A percentile compares a stretch with the other conserved stretches of the same genome.
Conservation (phyloP, 2,113 vertebrate genomes). For the Cariama cristata region DNA sequence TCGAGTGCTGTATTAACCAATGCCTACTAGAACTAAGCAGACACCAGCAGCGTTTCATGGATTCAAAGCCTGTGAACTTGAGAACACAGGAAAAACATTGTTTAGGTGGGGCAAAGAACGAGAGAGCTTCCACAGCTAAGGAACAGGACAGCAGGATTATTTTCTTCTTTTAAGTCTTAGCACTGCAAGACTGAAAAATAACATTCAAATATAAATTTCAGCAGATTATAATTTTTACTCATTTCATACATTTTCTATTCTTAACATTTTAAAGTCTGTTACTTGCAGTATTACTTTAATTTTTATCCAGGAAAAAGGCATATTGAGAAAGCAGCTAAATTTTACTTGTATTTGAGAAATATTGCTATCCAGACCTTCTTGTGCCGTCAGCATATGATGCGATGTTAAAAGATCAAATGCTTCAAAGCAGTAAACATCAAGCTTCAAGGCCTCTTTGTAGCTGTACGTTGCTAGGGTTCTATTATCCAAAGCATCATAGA, state of each 20-base stretch:
- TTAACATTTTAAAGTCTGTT: neutral
- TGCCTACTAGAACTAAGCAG: neutral
- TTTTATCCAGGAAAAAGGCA: neutral
- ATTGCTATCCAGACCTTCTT: constrained; percentile 87
- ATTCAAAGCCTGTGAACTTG: neutral
- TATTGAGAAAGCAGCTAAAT: neutral
- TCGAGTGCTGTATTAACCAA: neutral
- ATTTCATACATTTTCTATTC: neutral
- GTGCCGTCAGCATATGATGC: constrained; percentile 98
- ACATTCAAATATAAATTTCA: neutral
- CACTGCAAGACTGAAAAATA: neutral
- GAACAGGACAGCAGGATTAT: neutral
- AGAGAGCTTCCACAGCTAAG: neutral
- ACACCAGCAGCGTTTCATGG: neutral
- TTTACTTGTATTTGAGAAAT: neutral
- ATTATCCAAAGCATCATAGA: constrained; percentile 98
- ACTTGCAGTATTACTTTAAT: neutral
- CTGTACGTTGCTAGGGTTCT: constrained; percentile 93
- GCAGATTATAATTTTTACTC: rapidly evolving
- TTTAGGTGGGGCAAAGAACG: neutral
- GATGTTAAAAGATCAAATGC: constrained; percentile 98
- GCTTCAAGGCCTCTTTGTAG: constrained; percentile 98
- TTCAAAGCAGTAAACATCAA: constrained; percentile 99
- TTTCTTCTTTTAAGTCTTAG: neutral
- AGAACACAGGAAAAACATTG: neutral